Evolutionary conservation across 2,797 vertebrate genomes (phyloP).

Genomic region (Chiloscyllium punctatum): DNA sequence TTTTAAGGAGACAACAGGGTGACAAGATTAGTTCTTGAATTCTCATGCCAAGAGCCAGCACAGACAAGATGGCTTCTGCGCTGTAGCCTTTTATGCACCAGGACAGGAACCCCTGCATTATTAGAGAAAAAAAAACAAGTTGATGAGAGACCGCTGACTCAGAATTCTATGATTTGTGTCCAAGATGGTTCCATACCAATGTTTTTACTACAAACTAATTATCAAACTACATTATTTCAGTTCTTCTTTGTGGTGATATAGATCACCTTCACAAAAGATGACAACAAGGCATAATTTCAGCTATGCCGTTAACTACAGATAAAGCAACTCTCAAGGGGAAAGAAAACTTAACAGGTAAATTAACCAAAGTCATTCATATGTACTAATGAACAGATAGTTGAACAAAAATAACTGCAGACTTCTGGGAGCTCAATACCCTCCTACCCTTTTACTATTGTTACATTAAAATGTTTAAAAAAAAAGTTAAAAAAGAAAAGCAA

Average conservation of each 20-base stretch:
- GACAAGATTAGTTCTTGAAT: neutral
- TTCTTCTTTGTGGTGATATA: neutral
- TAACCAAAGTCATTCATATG: no score
- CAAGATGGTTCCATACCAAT: neutral
- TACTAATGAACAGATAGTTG: no score
- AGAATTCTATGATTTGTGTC: neutral
- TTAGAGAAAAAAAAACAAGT: neutral
- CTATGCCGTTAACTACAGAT: no score
- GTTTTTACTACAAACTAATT: neutral
- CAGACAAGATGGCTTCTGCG: neutral
- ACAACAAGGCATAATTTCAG: no score
- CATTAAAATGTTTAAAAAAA: no score
- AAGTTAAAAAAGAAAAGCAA: no score
- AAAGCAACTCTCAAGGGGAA: no score
- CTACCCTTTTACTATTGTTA: no score
- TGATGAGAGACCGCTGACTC: neutral
- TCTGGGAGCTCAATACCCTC: no score
- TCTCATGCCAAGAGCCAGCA: neutral
- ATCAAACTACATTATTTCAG: neutral
- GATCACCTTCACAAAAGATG: neutral
- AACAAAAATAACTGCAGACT: no score
- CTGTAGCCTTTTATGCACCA: neutral
- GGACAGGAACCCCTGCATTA: neutral
- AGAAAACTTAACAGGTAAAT: no score
- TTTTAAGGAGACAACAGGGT: neutral